Evolutionary conservation across 1,140 invertebrate species (phyloP).

Genomic region (Schlechtendalia chinensis): DNA sequence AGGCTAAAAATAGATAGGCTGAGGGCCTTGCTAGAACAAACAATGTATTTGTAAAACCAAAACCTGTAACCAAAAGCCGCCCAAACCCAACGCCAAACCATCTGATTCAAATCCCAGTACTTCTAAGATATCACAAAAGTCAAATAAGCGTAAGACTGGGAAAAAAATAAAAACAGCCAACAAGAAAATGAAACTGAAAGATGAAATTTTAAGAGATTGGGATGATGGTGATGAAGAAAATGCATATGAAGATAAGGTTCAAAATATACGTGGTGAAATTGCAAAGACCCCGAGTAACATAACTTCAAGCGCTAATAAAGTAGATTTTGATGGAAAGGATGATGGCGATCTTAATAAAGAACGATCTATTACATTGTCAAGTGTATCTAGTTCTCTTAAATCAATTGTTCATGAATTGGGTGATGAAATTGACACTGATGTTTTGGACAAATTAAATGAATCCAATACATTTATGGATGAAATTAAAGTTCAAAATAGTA

Average conservation of each 20-base stretch:
- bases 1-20: too few relatives aligned
- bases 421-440: neutral
- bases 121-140: neutral
- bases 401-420: neutral
- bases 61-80: too few relatives aligned
- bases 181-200: constrained; percentile 18
- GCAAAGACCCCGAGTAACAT: neutral
- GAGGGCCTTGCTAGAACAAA: too few relatives aligned
- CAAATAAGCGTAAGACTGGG: neutral
- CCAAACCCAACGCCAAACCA: neutral
- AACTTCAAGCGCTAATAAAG: neutral
- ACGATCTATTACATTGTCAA: too few relatives aligned
- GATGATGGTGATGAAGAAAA: neutral
- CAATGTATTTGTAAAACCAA: too few relatives aligned
- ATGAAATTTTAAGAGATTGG: constrained; percentile 34
- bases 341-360: neutral
- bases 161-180: neutral
- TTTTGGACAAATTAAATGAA: neutral
- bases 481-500: neutral
- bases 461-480: neutral
- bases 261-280: neutral
- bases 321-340: too few relatives aligned
- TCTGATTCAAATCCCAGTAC: neutral
- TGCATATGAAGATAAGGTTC: neutral
- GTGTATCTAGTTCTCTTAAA: neutral